Conservation (phyloP, 2,888 invertebrate species). For the Melinaea menophilus region DNA sequence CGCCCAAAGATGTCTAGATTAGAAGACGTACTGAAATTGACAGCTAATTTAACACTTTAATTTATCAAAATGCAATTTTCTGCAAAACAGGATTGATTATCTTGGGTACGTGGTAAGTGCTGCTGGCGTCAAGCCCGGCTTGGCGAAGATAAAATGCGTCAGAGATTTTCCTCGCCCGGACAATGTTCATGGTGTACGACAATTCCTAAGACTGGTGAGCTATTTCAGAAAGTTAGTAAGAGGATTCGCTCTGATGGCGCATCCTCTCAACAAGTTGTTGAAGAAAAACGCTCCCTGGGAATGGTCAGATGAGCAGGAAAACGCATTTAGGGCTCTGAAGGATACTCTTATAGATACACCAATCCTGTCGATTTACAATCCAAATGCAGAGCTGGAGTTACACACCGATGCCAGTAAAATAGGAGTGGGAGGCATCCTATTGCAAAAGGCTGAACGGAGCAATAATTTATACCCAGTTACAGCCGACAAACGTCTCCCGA, state of each 20-base stretch:
- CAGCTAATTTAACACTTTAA: constrained; percentile 43
- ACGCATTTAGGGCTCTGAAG: constrained; percentile 25
- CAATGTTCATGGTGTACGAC: constrained; percentile 23
- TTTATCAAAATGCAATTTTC: constrained; percentile 30
- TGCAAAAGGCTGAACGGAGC: constrained; percentile 19
- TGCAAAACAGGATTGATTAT: constrained; percentile 1
- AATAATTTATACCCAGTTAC: constrained; percentile 18
- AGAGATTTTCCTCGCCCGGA: constrained; percentile 25
- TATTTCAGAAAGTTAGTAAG: constrained; percentile 28
- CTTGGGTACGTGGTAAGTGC: constrained; percentile 23
- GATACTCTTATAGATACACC: constrained; percentile 25
- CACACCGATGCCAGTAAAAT: constrained; percentile 21
- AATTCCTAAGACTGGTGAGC: constrained; percentile 25
- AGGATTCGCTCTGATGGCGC: constrained; percentile 19
- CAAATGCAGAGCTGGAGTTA: constrained; percentile 32
- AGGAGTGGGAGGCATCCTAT: constrained; percentile 17
- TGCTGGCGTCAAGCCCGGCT: constrained; percentile 26
- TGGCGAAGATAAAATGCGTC: constrained; percentile 26
- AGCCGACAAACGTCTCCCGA: constrained; percentile 13
- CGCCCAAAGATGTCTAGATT: constrained; percentile 30
- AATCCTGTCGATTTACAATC: constrained; percentile 39
- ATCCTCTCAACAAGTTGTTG: constrained; percentile 21
- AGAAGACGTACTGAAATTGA: constrained; percentile 32
- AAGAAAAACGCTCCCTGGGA: constrained; percentile 25
- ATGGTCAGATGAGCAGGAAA: constrained; percentile 26